Evolutionary conservation across 2,113 vertebrate genomes (phyloP).

Genomic region (Syngnathoides biaculeatus): DNA sequence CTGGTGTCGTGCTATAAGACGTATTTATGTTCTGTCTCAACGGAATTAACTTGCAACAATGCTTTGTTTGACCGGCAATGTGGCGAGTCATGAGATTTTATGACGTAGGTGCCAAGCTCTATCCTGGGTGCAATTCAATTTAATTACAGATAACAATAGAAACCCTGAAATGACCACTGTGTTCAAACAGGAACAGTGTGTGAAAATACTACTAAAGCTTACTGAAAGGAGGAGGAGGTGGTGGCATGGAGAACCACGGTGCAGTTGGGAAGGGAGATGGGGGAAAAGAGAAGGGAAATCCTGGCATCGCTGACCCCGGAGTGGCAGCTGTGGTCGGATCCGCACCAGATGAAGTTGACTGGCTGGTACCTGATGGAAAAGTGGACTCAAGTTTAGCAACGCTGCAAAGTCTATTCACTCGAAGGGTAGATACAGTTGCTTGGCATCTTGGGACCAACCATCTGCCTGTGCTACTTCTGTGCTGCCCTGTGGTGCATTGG

Average conservation of each 20-base stretch:
- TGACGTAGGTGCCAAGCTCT: too few relatives aligned
- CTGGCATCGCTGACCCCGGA: slow-evolving; percentile 65
- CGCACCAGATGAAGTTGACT: slow-evolving; percentile 45
- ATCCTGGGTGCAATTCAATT: background rate
- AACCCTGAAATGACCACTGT: background rate
- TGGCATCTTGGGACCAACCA: slow-evolving; percentile 47
- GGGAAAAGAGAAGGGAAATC: slow-evolving; percentile 80
- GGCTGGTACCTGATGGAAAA: slow-evolving; percentile 49
- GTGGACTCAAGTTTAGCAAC: background rate
- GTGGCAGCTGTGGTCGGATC: slow-evolving; percentile 40
- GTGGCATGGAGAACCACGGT: slow-evolving; percentile 87
- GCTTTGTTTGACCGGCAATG: too few relatives aligned
- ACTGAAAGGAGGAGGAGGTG: slow-evolving; percentile 87
- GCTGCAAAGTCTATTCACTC: background rate
- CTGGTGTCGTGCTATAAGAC: too few relatives aligned
- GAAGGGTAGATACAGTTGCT: background rate
- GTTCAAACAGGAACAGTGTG: too few relatives aligned
- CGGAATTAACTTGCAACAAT: too few relatives aligned
- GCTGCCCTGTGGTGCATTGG: slow-evolving; percentile 53
- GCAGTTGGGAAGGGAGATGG: slow-evolving; percentile 78
- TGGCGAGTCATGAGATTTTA: too few relatives aligned
- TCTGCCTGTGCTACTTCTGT: slow-evolving; percentile 56
- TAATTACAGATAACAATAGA: background rate
- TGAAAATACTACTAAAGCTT: slow-evolving; percentile 11
- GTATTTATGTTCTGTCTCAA: too few relatives aligned